Percentiles rank a stretch among this genome's conserved stretches.
These are phyloP conservation scores for Rhabdornis inornatus DNA, from an alignment of 2,113 vertebrate species.

Conservation along the genomic window DNA sequence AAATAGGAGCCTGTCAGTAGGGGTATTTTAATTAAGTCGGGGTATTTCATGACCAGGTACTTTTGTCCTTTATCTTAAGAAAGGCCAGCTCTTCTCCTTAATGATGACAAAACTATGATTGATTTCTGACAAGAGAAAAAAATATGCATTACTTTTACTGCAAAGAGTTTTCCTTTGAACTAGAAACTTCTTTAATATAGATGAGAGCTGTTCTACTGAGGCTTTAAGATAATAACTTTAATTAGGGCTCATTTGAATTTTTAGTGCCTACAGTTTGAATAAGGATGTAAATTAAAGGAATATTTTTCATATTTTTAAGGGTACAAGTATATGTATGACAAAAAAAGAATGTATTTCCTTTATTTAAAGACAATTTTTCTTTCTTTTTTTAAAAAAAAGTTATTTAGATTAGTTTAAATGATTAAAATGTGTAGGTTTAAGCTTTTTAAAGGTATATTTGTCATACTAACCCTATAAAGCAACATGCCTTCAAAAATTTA, in stretches of 20 bases:
- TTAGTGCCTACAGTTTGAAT: neutral
- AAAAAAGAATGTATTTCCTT: neutral
- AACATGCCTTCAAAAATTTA: neutral
- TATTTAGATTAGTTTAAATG: neutral
- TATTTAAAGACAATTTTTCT: neutral
- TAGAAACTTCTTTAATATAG: neutral
- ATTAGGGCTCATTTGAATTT: slow-evolving; percentile 40
- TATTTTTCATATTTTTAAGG: neutral
- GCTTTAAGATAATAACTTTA: slow-evolving; percentile 23
- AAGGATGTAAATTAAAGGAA: slow-evolving; percentile 21
- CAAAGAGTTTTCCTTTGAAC: slow-evolving; percentile 17
- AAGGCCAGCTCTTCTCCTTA: neutral
- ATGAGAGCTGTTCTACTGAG: slow-evolving; percentile 2
- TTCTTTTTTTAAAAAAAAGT: neutral
- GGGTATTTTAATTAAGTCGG: neutral
- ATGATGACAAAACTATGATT: neutral
- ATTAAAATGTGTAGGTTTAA: neutral
- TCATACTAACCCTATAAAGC: neutral
- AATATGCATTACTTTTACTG: neutral
- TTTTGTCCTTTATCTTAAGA: neutral
- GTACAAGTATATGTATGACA: neutral
- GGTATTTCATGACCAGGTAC: neutral
- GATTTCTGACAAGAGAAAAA: slow-evolving; percentile 2
- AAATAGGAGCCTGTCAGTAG: neutral
- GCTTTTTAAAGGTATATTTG: neutral